A percentile compares a stretch with the other conserved stretches of the same genome.
These are phyloP conservation scores for Coccyzus lansbergi DNA, from an alignment of 2,797 vertebrate genomes.

Conservation along the genomic window DNA sequence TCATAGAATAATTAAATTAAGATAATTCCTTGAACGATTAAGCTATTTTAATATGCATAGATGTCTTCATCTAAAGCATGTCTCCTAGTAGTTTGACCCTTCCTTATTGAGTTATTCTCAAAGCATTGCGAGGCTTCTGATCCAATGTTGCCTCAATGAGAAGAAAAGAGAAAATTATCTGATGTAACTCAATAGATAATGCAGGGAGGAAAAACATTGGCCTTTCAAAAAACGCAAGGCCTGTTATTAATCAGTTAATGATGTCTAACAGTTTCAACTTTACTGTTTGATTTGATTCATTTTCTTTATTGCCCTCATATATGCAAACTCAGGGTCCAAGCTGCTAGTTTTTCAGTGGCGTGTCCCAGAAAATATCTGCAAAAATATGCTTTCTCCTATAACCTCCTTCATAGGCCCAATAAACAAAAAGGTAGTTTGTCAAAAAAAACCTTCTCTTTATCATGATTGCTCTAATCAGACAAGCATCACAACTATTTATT, in stretches of 20 bases:
- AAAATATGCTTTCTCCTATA: background rate
- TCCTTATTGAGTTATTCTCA: background rate
- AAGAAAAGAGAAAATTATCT: background rate
- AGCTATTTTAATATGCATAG: background rate
- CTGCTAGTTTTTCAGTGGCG: rapidly evolving
- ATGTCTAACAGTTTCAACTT: background rate
- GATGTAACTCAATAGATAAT: background rate
- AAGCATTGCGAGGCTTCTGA: background rate
- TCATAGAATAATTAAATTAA: background rate
- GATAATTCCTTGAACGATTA: background rate
- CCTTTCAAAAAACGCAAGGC: background rate
- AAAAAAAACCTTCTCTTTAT: background rate
- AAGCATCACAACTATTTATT: background rate
- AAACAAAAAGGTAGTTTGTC: background rate
- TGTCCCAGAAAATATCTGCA: background rate
- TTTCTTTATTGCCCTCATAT: background rate
- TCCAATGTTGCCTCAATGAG: background rate
- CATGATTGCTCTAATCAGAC: background rate
- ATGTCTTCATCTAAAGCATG: background rate
- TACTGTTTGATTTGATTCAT: background rate
- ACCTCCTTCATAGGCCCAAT: background rate
- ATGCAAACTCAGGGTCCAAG: background rate
- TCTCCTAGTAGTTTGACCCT: background rate
- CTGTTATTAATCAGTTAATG: background rate
- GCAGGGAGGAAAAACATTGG: background rate